Conservation (phyloP, 2,797 vertebrate genomes). For the Coilia nasus region DNA sequence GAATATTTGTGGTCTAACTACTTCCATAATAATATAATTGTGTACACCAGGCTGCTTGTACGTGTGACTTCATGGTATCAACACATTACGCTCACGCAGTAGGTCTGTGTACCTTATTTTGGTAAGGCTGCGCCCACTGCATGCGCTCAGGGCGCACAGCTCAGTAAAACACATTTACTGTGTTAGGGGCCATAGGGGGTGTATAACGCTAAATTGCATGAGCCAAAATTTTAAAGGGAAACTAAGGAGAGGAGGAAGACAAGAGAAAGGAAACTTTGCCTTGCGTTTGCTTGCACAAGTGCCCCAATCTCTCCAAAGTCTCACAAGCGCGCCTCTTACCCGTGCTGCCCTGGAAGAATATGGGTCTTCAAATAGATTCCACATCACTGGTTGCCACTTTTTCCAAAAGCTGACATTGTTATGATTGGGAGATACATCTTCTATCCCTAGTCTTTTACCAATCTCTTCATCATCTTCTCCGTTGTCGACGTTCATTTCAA, state of each 20-base stretch:
- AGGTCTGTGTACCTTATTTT: background rate
- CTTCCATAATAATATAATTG: background rate
- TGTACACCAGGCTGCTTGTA: background rate
- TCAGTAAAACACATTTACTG: background rate
- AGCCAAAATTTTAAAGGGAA: background rate
- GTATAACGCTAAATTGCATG: background rate
- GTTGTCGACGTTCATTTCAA: conserved; percentile 83
- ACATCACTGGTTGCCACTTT: conserved; percentile 90
- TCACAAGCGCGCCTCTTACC: conserved; percentile 78
- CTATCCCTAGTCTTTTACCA: conserved; percentile 85
- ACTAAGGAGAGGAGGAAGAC: background rate
- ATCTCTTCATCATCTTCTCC: conserved; percentile 79
- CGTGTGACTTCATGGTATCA: background rate
- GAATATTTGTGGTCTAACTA: background rate
- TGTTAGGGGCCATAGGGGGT: background rate
- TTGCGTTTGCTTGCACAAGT: background rate
- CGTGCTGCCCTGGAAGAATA: conserved; percentile 97
- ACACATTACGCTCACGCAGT: background rate
- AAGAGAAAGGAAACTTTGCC: background rate
- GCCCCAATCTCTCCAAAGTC: background rate
- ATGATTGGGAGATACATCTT: conserved; percentile 80
- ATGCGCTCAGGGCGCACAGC: conserved; percentile 3
- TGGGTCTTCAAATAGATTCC: conserved; percentile 98
- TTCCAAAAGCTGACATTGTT: conserved; percentile 84
- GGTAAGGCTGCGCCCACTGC: background rate